phyloP scores from a whole-genome alignment of 1,140 invertebrate genomes.

The Chrysoperla carnea region DNA sequence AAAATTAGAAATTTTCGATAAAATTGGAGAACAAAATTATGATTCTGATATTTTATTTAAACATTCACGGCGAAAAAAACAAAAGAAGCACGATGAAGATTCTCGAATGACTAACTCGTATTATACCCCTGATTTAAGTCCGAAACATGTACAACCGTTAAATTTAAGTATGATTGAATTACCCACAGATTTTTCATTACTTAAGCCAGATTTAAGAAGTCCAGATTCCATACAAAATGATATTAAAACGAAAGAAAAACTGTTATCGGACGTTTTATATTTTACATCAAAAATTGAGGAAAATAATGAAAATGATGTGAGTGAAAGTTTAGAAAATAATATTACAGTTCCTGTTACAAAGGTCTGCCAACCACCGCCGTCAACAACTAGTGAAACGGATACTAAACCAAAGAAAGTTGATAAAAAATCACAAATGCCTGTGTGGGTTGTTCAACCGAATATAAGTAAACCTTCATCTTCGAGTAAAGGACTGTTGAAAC shows the following conservation, averaged over 20 bases:
- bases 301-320: conserved; percentile 1
- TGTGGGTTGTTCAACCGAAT: conserved; percentile 1
- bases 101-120: conserved; percentile 7
- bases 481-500: too few relatives aligned
- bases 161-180: conserved; percentile 22
- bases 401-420: not conserved
- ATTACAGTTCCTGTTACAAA: not conserved
- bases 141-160: conserved; percentile 16
- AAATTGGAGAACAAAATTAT: conserved; percentile 32
- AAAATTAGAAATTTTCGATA: conserved; percentile 25
- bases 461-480: not conserved
- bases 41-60: conserved; percentile 34
- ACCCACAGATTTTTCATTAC: conserved; percentile 8
- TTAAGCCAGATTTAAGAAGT: conserved; percentile 25
- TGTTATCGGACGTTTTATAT: conserved; percentile 28
- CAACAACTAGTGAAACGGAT: not conserved
- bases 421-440: not conserved
- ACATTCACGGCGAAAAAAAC: conserved; percentile 23
- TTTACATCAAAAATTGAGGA: conserved; percentile 16
- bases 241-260: conserved; percentile 32
- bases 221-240: conserved; percentile 30
- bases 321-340: not conserved
- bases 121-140: conserved; percentile 9
- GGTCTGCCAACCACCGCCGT: not conserved
- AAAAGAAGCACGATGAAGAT: conserved; percentile 15